phyloP scores from a whole-genome alignment of 2,888 invertebrate genomes.

The Tenthredo notha region DNA sequence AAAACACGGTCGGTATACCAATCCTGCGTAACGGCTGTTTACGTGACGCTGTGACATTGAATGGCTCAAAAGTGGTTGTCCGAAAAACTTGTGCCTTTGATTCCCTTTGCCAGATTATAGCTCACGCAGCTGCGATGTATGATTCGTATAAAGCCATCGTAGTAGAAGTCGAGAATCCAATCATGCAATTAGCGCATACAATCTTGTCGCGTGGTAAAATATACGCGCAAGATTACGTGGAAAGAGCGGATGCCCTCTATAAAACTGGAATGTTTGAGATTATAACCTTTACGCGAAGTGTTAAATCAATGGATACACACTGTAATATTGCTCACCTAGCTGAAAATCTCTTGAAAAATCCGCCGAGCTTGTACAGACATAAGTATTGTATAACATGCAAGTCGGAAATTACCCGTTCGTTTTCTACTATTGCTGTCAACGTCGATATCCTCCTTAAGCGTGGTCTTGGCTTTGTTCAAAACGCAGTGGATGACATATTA shows the following conservation, averaged over 20 bases:
- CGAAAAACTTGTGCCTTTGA: constrained; percentile 28
- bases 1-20: neutral
- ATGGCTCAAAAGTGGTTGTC: neutral
- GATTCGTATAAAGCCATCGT: neutral
- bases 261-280: neutral
- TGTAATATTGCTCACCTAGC: constrained; percentile 3
- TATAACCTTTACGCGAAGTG: neutral
- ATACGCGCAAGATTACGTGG: neutral
- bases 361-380: neutral
- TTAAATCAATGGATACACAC: neutral
- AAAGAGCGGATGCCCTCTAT: neutral
- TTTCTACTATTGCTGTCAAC: neutral
- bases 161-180: neutral
- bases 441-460: neutral
- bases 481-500: neutral
- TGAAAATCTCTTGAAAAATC: neutral
- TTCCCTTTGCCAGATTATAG: neutral
- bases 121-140: neutral
- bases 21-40: neutral
- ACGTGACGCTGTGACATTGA: neutral
- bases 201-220: neutral
- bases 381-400: neutral
- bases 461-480: neutral
- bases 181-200: neutral
- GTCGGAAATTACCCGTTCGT: too few relatives aligned